Evolutionary conservation across 2,888 invertebrate species (phyloP), one percentile per base, ranked within the genome.

Genomic region (Agriopis aurantiaria): DNA sequence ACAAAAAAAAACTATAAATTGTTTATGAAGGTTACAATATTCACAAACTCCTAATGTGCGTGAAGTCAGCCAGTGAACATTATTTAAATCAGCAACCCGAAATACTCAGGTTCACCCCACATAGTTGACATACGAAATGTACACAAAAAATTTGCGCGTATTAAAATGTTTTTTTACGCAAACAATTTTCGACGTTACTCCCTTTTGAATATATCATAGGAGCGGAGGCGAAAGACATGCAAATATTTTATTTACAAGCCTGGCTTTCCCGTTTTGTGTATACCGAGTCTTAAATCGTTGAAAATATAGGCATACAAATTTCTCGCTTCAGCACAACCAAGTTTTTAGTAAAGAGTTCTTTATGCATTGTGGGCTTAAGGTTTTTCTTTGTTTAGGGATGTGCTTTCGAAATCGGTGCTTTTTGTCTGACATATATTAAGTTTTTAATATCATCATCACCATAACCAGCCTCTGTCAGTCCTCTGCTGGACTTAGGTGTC

Each of bases 181-280:
- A 84, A 85, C 83, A 85, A 84, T 84, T 86, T 84, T 80, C 79
- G 77, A 76, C 80, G 76, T 71, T 73, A 74, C 68, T 79, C 80
- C 72, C 81, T 80, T 80, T 80, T 88, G 87, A 88, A 88, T 87
- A 88, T 81, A 85, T 88, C 80, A 72, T 65, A 75, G 76, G 69
- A 78, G 80, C 79, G 82, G 81, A 80, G 81, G 78, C 79, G 82
- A 84, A 84, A 85, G 82, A 86, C 83, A 82, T 81, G 86, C 85
- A 83, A 88, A 87, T 87, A 87, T 85, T 87, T 87, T 81, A 87
- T 88, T 86, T 81, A 86, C 82, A 82, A 75, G 78, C 80, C 75
- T 72, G 82, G 80, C 73, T 78, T 82, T 79, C 78, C 74, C 79
- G 76, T 33, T 81, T 80, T 83, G 78, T 79, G 57, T 70, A 59